Conservation (phyloP, 2,113 vertebrate species). For the Ovis aries region ARS-UI_Ramb_v3.0 NC_056064.1:44232501-44233000, state of each 20-base stretch:
- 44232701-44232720: neutral
- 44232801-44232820: conserved; percentile 71
- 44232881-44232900: conserved; percentile 47
- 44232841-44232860: conserved; percentile 73
- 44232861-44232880: conserved; percentile 73
- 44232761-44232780: conserved; percentile 46
- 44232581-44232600: neutral
- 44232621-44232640: neutral
- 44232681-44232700: neutral
- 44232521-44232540: neutral
- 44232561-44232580: neutral
- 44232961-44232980: neutral
- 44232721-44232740: neutral
- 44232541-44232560: neutral
- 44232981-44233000: neutral
- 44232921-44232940: conserved; percentile 1
- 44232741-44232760: conserved; percentile 38
- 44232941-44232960: neutral
- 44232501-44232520: fast-evolving
- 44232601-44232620: neutral
- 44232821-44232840: conserved; percentile 72
- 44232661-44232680: neutral
- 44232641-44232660: neutral
- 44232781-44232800: conserved; percentile 41
- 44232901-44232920: conserved; percentile 28